phyloP scores from a whole-genome alignment of 2,113 vertebrate species.

The Melanostigma gelatinosum region DNA sequence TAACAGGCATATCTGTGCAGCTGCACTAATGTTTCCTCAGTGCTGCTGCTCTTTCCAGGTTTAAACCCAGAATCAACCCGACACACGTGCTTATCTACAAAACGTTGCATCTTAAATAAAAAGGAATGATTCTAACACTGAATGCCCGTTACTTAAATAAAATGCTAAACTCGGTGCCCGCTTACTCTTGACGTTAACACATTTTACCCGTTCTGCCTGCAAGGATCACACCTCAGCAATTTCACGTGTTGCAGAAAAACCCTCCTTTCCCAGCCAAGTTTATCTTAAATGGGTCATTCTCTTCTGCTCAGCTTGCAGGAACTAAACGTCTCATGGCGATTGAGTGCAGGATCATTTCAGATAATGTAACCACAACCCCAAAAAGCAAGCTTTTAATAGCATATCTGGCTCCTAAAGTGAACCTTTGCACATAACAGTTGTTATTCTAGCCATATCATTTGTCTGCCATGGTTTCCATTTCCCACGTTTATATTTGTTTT shows the following conservation, averaged over 20 bases:
- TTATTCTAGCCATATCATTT: background rate
- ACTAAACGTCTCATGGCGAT: background rate
- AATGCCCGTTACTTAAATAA: conserved; percentile 12
- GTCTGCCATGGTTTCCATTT: background rate
- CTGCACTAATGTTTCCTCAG: background rate
- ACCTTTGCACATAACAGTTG: background rate
- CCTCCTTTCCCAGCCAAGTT: background rate
- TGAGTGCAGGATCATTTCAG: conserved; percentile 13
- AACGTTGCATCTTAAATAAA: background rate
- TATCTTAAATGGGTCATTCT: conserved; percentile 39
- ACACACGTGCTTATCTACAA: background rate
- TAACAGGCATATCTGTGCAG: background rate
- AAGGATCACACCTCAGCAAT: conserved; percentile 32
- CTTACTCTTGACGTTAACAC: conserved; percentile 11
- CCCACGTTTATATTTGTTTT: background rate
- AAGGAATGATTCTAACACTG: conserved; percentile 9
- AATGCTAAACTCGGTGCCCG: background rate
- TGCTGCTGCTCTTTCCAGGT: background rate
- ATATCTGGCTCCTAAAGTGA: conserved; percentile 6
- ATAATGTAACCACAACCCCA: conserved; percentile 15
- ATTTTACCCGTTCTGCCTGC: background rate
- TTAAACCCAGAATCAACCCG: background rate
- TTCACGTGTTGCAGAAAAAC: background rate
- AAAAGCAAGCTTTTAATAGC: conserved; percentile 7
- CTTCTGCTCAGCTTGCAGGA: conserved; percentile 25